These are phyloP conservation scores for Fregata magnificens DNA, from an alignment of 2,113 vertebrate genomes.

Conservation along the genomic window DNA sequence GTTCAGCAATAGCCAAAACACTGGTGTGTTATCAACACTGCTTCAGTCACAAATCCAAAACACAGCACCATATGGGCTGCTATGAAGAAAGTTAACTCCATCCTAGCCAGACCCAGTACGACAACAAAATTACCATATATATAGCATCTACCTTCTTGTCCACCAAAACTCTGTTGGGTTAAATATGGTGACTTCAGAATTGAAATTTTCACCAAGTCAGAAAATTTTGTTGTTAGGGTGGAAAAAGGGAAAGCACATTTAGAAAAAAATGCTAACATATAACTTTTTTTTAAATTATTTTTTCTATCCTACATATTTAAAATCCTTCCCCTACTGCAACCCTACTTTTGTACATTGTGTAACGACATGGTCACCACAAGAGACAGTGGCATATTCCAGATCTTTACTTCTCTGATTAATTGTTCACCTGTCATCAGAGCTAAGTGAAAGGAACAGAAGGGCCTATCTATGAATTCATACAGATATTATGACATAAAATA, in stretches of 20 bases:
- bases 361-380: neutral
- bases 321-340: neutral
- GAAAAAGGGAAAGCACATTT: neutral
- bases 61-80: neutral
- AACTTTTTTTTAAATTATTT: neutral
- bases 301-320: neutral
- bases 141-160: neutral
- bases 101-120: neutral
- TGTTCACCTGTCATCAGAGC: neutral
- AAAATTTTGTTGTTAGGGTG: neutral
- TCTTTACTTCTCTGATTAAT: neutral
- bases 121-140: neutral
- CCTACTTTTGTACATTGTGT: neutral
- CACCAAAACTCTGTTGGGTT: neutral
- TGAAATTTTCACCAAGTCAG: neutral
- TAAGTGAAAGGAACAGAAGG: neutral
- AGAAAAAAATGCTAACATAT: neutral
- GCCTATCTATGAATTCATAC: neutral
- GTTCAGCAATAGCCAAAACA: neutral
- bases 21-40: neutral
- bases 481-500: neutral
- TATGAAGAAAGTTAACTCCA: neutral
- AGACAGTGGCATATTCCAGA: neutral
- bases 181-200: neutral
- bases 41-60: neutral